phyloP scores from a whole-genome alignment of 2,888 invertebrate genomes.

The Amaurobius ferox region DNA sequence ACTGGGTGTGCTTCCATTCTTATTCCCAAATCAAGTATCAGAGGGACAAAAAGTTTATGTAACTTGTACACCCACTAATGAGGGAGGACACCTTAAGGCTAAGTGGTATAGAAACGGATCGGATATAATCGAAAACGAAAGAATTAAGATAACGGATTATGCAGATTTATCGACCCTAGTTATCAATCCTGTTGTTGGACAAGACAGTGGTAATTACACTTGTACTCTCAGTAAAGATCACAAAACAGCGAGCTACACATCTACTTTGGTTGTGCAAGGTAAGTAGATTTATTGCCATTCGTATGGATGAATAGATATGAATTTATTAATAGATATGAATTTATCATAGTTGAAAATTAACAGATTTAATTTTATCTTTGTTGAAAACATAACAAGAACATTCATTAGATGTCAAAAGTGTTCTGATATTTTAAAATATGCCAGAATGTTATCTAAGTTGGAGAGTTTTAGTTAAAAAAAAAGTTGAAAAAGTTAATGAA shows the following conservation, averaged over 20 bases:
- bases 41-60: conserved; percentile 67
- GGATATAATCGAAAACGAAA: conserved; percentile 9
- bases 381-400: too few species aligned
- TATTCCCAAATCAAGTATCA: conserved; percentile 52
- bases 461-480: too few species aligned
- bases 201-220: conserved; percentile 55
- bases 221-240: conserved; percentile 35
- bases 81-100: conserved; percentile 67
- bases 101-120: conserved; percentile 61
- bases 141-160: conserved; percentile 35
- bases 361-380: too few species aligned
- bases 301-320: too few species aligned
- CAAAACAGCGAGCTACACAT: conserved; percentile 43
- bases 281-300: conserved; percentile 5
- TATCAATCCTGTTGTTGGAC: conserved; percentile 32
- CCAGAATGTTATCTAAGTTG: too few species aligned
- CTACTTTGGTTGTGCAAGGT: conserved; percentile 70
- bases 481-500: too few species aligned
- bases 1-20: conserved; percentile 45
- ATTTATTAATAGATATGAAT: too few species aligned
- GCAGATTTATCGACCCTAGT: conserved; percentile 48
- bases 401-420: too few species aligned
- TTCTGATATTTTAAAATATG: too few species aligned
- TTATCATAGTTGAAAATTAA: too few species aligned
- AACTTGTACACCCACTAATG: conserved; percentile 72